phyloP scores from a whole-genome alignment of 2,113 vertebrate genomes.

The Cololabis saira region DNA sequence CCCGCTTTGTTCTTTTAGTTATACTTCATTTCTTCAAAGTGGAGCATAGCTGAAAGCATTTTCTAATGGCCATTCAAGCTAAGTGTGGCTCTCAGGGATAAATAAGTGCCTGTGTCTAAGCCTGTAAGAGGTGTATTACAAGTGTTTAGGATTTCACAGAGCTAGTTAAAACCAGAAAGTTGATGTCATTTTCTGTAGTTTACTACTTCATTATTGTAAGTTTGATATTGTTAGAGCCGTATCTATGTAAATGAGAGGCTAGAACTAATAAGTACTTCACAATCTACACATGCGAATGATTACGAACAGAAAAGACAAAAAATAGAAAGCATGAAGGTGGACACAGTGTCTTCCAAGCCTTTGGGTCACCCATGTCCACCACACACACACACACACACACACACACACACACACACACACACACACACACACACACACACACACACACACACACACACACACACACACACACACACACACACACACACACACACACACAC shows the following conservation, averaged over 20 bases:
- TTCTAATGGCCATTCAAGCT: constrained; percentile 41
- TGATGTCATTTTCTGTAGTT: too few species aligned
- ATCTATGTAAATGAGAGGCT: too few species aligned
- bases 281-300: too few species aligned
- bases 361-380: constrained; percentile 13
- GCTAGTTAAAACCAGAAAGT: too few species aligned
- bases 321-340: neutral
- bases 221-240: too few species aligned
- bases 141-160: neutral
- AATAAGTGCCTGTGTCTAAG: constrained; percentile 20
- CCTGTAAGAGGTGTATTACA: neutral
- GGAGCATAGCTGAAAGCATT: constrained; percentile 47
- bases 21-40: constrained; percentile 40
- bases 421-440: neutral
- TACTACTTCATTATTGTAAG: too few species aligned
- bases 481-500: too few species aligned
- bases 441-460: neutral
- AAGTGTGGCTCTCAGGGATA: constrained; percentile 39
- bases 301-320: too few species aligned
- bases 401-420: neutral
- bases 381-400: neutral
- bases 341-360: neutral
- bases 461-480: neutral
- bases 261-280: too few species aligned
- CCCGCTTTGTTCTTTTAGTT: constrained; percentile 35